phyloP scores from a whole-genome alignment of 2,113 vertebrate genomes.

The Grammomys dolichurus region DNA sequence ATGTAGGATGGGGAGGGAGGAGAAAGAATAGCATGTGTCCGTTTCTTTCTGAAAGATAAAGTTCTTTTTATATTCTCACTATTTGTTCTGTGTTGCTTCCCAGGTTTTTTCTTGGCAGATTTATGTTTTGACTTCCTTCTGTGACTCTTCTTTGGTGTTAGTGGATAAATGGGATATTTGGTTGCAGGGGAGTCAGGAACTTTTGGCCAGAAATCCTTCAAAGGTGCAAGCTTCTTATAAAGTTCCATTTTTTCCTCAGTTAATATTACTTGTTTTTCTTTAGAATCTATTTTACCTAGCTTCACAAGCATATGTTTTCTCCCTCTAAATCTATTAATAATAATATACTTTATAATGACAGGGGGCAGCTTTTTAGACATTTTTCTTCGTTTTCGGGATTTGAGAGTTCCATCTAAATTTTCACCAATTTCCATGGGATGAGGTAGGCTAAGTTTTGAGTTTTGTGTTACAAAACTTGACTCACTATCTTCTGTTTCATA shows the following conservation, averaged over 20 bases:
- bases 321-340: constrained; percentile 99
- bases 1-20: constrained; percentile 93
- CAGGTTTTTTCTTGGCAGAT: constrained; percentile 90
- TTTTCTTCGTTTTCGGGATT: constrained; percentile 93
- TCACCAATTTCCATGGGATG: constrained; percentile 86
- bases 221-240: constrained; percentile 95
- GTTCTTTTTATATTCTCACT: constrained; percentile 88
- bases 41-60: constrained; percentile 88
- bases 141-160: constrained; percentile 94
- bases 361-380: constrained; percentile 95
- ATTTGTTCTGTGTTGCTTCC: constrained; percentile 88
- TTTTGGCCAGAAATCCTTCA: constrained; percentile 98
- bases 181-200: constrained; percentile 95
- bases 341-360: constrained; percentile 99
- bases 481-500: constrained; percentile 94
- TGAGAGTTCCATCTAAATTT: constrained; percentile 88
- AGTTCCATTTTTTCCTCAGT: constrained; percentile 94
- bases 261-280: constrained; percentile 92
- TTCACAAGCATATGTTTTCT: constrained; percentile 99
- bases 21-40: constrained; percentile 88
- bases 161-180: constrained; percentile 93
- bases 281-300: constrained; percentile 94
- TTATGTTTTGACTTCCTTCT: constrained; percentile 95
- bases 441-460: constrained; percentile 89
- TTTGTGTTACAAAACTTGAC: constrained; percentile 86